phyloP scores from a whole-genome alignment of 2,113 vertebrate genomes.

The Corythornis vintsioides region DNA sequence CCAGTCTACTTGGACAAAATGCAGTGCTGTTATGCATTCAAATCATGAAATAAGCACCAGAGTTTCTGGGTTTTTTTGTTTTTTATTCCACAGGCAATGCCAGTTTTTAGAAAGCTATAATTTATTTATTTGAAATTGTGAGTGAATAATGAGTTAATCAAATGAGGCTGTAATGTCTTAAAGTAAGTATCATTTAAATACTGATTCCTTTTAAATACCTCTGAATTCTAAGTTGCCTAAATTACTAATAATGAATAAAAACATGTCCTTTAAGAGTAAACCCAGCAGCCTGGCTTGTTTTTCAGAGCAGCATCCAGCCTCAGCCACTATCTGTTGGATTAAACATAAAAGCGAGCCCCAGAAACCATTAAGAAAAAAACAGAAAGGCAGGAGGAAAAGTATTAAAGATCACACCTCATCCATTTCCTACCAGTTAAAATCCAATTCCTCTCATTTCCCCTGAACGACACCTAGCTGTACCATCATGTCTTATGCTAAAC shows the following conservation, averaged over 20 bases:
- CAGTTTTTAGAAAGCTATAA: neutral
- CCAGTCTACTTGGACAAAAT: neutral
- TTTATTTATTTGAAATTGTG: neutral
- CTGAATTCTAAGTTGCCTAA: neutral
- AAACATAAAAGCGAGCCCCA: neutral
- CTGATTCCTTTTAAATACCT: neutral
- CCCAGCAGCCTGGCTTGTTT: neutral
- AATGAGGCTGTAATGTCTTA: neutral
- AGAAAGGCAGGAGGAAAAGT: neutral
- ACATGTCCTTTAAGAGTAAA: neutral
- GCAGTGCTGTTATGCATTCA: neutral
- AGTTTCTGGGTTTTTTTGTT: neutral
- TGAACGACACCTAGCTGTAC: neutral
- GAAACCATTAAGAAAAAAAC: neutral
- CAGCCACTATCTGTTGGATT: neutral
- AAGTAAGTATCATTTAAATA: neutral
- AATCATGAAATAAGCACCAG: neutral
- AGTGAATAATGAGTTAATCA: neutral
- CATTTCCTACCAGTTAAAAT: neutral
- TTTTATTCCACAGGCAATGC: neutral
- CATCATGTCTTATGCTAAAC: neutral
- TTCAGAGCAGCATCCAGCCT: fast-evolving
- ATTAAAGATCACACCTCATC: neutral
- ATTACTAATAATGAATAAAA: neutral
- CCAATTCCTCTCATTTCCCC: neutral